Conservation (phyloP, 2,113 vertebrate genomes). For the Equus quagga region DNA sequence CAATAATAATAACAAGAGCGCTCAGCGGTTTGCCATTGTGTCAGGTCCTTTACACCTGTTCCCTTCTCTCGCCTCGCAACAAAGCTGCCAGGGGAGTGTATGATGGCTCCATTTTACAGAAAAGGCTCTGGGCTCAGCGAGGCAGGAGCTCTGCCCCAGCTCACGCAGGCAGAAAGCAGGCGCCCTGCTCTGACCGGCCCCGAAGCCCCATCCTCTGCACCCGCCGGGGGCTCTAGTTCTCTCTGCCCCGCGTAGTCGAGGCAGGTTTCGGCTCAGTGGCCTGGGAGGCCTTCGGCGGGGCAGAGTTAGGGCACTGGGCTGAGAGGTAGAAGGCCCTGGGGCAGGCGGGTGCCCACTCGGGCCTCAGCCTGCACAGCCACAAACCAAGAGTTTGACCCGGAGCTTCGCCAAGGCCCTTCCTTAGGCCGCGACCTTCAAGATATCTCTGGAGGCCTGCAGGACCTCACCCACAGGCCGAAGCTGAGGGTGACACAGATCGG, state of each 20-base stretch:
- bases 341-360: not conserved
- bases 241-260: not conserved
- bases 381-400: not conserved
- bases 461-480: not conserved
- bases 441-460: not conserved
- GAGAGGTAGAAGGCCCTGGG: not conserved
- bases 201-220: not conserved
- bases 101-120: not conserved
- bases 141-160: not conserved
- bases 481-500: not conserved
- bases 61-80: not conserved
- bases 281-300: not conserved
- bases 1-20: not conserved
- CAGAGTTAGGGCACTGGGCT: not conserved
- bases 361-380: not conserved
- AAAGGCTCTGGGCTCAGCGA: accelerated
- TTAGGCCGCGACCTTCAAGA: not conserved
- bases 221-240: accelerated
- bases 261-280: not conserved
- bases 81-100: not conserved
- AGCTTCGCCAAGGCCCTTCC: not conserved
- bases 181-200: accelerated
- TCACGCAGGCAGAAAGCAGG: not conserved
- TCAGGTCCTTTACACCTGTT: not conserved
- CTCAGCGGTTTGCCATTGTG: accelerated